Evolutionary conservation across 2,113 vertebrate species (phyloP).

Genomic region (Urocynchramus pylzowi): DNA sequence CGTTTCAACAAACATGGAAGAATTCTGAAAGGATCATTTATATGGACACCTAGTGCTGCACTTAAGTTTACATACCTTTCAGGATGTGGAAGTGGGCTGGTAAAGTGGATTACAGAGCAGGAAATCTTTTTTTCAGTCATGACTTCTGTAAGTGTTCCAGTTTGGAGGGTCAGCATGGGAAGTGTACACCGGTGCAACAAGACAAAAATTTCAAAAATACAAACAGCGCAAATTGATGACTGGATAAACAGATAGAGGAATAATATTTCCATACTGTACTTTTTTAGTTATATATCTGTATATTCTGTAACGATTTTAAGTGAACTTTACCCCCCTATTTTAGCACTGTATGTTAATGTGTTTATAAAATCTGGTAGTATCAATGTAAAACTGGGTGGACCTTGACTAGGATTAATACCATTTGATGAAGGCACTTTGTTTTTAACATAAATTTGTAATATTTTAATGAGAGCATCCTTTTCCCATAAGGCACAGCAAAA

Average conservation of each 20-base stretch:
- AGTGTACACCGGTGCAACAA: conserved; percentile 68
- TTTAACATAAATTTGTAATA: conserved; percentile 53
- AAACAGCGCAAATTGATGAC: conserved; percentile 68
- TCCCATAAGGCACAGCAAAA: conserved; percentile 51
- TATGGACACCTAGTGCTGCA: conserved; percentile 77
- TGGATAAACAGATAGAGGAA: conserved; percentile 69
- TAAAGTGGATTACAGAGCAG: conserved; percentile 77
- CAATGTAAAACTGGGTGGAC: conserved; percentile 63
- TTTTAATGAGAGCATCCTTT: conserved; percentile 48
- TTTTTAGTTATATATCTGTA: conserved; percentile 83
- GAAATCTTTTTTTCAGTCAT: conserved; percentile 70
- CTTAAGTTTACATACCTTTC: conserved; percentile 79
- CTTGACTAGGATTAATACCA: conserved; percentile 61
- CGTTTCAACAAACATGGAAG: conserved; percentile 92
- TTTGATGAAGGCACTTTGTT: conserved; percentile 63
- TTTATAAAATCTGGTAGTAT: conserved; percentile 66
- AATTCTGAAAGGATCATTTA: conserved; percentile 77
- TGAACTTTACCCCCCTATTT: conserved; percentile 68
- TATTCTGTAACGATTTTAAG: conserved; percentile 82
- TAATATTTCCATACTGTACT: conserved; percentile 71
- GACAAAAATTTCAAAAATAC: conserved; percentile 65
- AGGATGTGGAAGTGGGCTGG: conserved; percentile 77
- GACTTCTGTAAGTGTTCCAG: conserved; percentile 69
- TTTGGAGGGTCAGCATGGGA: conserved; percentile 67
- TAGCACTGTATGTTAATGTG: conserved; percentile 62